Evolutionary conservation across 2,797 vertebrate genomes (phyloP).

Genomic region (Phoebastria nigripes): DNA sequence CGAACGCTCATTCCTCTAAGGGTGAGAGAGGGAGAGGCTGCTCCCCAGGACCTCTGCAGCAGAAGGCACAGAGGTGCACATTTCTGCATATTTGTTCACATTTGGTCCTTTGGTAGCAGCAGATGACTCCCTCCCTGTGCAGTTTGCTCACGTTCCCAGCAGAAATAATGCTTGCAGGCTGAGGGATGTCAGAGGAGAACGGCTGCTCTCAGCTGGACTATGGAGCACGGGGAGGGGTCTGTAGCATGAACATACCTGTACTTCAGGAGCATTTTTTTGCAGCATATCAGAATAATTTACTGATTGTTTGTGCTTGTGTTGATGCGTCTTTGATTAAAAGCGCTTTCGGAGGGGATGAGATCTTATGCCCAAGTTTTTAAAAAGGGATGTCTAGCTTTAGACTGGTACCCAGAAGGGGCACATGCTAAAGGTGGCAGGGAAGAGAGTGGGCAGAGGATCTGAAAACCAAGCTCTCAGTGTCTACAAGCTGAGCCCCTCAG

Average conservation of each 20-base stretch:
- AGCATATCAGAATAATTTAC: not conserved
- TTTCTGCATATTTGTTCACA: not conserved
- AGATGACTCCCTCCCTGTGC: not conserved
- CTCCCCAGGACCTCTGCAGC: not conserved
- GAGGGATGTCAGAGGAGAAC: not conserved
- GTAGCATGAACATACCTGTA: not conserved
- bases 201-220: constrained; percentile 16
- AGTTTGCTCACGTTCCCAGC: not conserved
- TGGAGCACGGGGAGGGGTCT: accelerated
- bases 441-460: not conserved
- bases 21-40: not conserved
- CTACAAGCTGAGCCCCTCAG: not conserved
- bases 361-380: not conserved
- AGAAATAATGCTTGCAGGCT: not conserved
- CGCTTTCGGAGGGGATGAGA: not conserved
- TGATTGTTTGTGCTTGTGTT: accelerated
- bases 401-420: not conserved
- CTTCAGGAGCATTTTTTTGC: not conserved
- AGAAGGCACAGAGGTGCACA: not conserved
- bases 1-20: not conserved
- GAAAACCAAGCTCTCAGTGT: not conserved
- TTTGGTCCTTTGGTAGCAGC: not conserved
- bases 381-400: not conserved
- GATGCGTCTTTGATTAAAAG: accelerated
- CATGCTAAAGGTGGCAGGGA: accelerated